phyloP scores from a whole-genome alignment of 1,140 invertebrate genomes.

The Drosophila arawakana region DNA sequence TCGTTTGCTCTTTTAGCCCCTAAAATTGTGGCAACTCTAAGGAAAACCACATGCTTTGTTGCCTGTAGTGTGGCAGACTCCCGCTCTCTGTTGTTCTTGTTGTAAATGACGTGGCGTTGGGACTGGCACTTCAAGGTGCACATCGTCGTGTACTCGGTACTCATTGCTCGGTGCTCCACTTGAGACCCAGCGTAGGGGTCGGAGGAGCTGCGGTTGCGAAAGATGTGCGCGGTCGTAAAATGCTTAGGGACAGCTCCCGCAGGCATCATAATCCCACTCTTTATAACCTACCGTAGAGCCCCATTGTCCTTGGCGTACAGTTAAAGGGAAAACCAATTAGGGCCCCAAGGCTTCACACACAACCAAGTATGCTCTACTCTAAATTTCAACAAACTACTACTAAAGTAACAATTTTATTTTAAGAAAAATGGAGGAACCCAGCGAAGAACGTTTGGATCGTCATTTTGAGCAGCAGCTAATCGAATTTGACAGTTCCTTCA shows the following conservation, averaged over 20 bases:
- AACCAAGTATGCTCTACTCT: slow-evolving; percentile 2
- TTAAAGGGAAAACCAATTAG: slow-evolving; percentile 27
- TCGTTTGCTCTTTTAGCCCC: too few species aligned
- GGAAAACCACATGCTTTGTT: slow-evolving; percentile 63
- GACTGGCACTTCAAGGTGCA: slow-evolving; percentile 46
- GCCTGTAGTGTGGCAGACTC: slow-evolving; percentile 18
- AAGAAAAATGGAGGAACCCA: slow-evolving; percentile 12
- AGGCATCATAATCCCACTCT: slow-evolving; percentile 41
- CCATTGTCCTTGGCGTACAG: slow-evolving; percentile 25
- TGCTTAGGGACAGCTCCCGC: slow-evolving; percentile 32
- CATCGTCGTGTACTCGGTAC: slow-evolving; percentile 12
- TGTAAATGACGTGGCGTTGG: slow-evolving; percentile 42
- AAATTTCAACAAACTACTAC: background rate
- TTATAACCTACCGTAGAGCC: slow-evolving; percentile 8
- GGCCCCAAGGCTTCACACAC: background rate
- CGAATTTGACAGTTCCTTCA: slow-evolving; percentile 1
- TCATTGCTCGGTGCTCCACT: slow-evolving; percentile 29
- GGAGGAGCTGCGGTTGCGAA: slow-evolving; percentile 29
- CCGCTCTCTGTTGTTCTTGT: slow-evolving; percentile 41
- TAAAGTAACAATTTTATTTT: background rate
- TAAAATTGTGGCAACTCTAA: too few species aligned
- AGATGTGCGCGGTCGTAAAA: slow-evolving; percentile 36
- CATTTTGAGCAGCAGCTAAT: slow-evolving; percentile 47
- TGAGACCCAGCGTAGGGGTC: slow-evolving; percentile 12
- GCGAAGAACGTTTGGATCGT: slow-evolving; percentile 44